These are phyloP conservation scores for Merops nubicus DNA, from an alignment of 2,113 vertebrate species.

Conservation along the genomic window DNA sequence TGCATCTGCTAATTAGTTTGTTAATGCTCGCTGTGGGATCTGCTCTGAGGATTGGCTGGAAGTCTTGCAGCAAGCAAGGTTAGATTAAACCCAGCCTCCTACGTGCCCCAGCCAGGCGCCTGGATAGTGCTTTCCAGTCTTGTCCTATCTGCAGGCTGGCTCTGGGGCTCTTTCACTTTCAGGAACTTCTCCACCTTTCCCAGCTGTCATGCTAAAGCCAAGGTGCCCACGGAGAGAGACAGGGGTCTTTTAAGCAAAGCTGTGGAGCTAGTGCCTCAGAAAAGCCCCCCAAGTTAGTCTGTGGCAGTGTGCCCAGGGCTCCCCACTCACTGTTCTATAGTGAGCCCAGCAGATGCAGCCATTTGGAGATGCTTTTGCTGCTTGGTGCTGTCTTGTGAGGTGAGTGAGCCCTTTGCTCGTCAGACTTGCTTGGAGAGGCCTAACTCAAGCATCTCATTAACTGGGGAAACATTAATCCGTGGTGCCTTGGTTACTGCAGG, in stretches of 20 bases:
- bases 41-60: background rate
- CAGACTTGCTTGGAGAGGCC: constrained; percentile 5
- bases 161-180: background rate
- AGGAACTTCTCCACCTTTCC: background rate
- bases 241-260: background rate
- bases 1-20: constrained; percentile 17
- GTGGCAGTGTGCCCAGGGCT: background rate
- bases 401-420: background rate
- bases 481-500: background rate
- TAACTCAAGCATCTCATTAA: background rate
- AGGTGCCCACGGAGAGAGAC: background rate
- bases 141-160: background rate
- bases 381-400: background rate
- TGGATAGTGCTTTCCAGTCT: background rate
- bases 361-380: background rate
- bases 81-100: background rate
- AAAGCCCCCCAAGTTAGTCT: fast-evolving
- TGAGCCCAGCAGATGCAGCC: background rate
- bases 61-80: background rate
- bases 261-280: background rate
- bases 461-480: background rate
- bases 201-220: background rate
- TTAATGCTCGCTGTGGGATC: background rate
- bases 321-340: background rate
- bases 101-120: background rate